A percentile compares a stretch with the other conserved stretches of the same genome.
Conservation (phyloP, 2,113 vertebrate genomes). For the Catharus minimus region DNA sequence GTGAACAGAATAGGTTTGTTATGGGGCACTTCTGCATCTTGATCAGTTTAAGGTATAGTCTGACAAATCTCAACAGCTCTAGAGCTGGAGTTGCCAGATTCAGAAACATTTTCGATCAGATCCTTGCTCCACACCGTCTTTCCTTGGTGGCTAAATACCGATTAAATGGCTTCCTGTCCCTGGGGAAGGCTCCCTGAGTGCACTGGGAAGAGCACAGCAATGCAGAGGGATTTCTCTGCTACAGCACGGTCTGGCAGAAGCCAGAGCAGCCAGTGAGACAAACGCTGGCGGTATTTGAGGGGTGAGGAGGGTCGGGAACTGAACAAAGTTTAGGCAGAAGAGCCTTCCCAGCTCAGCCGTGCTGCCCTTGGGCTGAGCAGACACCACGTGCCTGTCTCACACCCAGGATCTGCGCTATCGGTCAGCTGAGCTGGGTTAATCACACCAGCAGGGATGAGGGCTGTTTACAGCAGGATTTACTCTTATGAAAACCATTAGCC, state of each 20-base stretch:
- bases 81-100: background rate
- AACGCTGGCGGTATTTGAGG: background rate
- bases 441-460: background rate
- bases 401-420: background rate
- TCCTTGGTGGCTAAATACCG: background rate
- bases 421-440: conserved; percentile 14
- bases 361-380: background rate
- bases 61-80: background rate
- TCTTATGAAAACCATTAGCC: background rate
- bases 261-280: background rate
- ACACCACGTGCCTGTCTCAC: background rate
- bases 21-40: background rate
- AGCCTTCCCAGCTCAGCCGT: background rate
- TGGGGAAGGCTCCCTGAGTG: background rate
- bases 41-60: background rate
- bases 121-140: background rate
- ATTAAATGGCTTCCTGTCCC: background rate
- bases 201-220: background rate
- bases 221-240: background rate
- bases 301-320: background rate
- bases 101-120: background rate
- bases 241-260: background rate
- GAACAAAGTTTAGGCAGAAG: background rate
- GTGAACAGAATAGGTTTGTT: background rate
- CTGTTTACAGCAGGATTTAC: background rate